These are phyloP conservation scores for Aspidoscelis tigris DNA, from an alignment of 2,113 vertebrate species.

Conservation along the genomic window DNA sequence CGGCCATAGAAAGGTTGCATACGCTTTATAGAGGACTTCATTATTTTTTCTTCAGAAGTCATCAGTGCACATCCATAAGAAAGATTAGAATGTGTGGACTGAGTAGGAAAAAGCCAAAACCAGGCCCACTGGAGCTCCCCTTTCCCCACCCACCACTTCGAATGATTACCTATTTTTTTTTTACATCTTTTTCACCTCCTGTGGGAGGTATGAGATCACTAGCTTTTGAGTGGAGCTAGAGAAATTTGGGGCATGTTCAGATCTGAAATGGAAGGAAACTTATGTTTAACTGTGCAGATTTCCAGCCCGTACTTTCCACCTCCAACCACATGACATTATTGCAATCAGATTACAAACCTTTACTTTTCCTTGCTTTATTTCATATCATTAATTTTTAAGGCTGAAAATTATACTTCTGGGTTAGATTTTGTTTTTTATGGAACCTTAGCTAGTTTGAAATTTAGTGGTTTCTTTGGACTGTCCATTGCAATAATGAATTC, in stretches of 20 bases:
- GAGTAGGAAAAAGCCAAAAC: neutral
- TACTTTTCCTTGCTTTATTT: too few relatives aligned
- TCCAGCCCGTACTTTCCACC: too few relatives aligned
- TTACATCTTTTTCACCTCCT: neutral
- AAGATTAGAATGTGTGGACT: neutral
- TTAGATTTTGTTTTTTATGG: too few relatives aligned
- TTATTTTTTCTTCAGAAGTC: neutral
- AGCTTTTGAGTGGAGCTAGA: constrained; percentile 1
- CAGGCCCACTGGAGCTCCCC: neutral
- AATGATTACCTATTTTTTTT: neutral
- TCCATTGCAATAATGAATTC: too few relatives aligned
- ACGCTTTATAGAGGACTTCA: neutral
- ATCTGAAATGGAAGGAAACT: too few relatives aligned
- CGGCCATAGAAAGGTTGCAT: neutral
- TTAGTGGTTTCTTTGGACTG: too few relatives aligned
- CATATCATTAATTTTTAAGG: too few relatives aligned
- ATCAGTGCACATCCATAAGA: neutral
- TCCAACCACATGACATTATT: too few relatives aligned
- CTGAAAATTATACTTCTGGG: too few relatives aligned
- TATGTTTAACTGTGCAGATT: too few relatives aligned
- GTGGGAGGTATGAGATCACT: neutral
- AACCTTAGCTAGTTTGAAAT: too few relatives aligned
- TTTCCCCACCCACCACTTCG: neutral
- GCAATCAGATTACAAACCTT: too few relatives aligned
- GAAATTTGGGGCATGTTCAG: neutral